Conservation (phyloP, 2,797 vertebrate genomes). For the Caiman crocodilus region DNA sequence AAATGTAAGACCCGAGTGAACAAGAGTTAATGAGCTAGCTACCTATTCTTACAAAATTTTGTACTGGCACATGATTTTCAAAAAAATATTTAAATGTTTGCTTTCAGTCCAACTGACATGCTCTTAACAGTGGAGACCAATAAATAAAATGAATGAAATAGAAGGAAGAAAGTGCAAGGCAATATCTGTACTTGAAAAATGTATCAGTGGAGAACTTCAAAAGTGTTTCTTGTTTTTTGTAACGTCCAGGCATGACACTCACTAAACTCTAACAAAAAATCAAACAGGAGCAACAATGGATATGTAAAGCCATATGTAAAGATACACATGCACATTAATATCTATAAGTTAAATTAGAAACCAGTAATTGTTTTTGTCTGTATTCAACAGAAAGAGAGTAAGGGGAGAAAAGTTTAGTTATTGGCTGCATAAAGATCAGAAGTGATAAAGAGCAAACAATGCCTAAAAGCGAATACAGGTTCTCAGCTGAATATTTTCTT, state of each 20-base stretch:
- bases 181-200: neutral
- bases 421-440: neutral
- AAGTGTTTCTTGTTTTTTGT: accelerated
- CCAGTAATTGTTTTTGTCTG: neutral
- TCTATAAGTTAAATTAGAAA: neutral
- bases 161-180: neutral
- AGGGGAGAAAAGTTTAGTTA: neutral
- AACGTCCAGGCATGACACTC: neutral
- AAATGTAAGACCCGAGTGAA: no score
- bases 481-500: neutral
- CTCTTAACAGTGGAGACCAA: neutral
- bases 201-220: neutral
- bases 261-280: neutral
- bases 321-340: neutral
- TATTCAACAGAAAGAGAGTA: neutral
- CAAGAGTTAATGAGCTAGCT: neutral
- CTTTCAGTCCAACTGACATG: accelerated
- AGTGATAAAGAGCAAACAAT: neutral
- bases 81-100: neutral
- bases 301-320: neutral
- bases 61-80: accelerated
- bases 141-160: neutral
- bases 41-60: neutral
- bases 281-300: neutral
- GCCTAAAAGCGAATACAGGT: neutral